A percentile compares a stretch with the other conserved stretches of the same genome.
phyloP scores from a whole-genome alignment of 2,113 vertebrate species.

The Melanerpes aurifrons region DNA sequence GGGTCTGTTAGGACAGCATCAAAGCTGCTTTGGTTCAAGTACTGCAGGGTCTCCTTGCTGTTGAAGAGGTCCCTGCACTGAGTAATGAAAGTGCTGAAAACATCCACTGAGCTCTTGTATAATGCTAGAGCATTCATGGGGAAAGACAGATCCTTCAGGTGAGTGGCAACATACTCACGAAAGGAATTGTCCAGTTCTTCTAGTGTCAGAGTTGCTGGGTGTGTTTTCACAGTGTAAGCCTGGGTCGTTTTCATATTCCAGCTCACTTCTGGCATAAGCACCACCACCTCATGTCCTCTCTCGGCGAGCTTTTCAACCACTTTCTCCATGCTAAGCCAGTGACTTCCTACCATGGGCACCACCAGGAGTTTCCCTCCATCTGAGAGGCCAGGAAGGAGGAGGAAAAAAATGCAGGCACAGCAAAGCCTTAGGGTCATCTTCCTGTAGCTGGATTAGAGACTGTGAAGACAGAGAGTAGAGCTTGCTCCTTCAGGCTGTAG shows the following conservation, averaged over 20 bases:
- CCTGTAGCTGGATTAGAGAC: neutral
- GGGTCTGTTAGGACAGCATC: slow-evolving; percentile 71
- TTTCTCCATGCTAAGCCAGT: slow-evolving; percentile 87
- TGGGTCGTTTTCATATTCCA: slow-evolving; percentile 46
- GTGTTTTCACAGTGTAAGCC: slow-evolving; percentile 64
- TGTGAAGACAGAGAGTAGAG: neutral
- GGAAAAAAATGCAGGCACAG: neutral
- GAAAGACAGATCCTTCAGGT: neutral
- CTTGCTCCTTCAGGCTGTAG: neutral
- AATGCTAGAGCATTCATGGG: neutral
- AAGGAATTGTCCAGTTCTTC: slow-evolving; percentile 44
- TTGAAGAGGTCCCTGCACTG: slow-evolving; percentile 54
- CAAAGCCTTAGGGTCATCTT: neutral
- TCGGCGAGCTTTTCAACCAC: slow-evolving; percentile 79
- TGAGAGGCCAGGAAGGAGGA: neutral
- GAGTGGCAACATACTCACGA: fast-evolving
- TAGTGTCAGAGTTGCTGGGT: slow-evolving; percentile 64
- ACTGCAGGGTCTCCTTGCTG: slow-evolving; percentile 5
- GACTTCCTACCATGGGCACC: slow-evolving; percentile 84
- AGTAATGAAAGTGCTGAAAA: fast-evolving
- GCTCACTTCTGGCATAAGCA: slow-evolving; percentile 79
- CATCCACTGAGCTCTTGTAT: fast-evolving
- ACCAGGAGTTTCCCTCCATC: slow-evolving; percentile 80
- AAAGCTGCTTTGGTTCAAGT: slow-evolving; percentile 51
- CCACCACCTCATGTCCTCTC: slow-evolving; percentile 80